Conservation (phyloP, 1,140 invertebrate genomes). For the Meloidogyne hapla region DNA sequence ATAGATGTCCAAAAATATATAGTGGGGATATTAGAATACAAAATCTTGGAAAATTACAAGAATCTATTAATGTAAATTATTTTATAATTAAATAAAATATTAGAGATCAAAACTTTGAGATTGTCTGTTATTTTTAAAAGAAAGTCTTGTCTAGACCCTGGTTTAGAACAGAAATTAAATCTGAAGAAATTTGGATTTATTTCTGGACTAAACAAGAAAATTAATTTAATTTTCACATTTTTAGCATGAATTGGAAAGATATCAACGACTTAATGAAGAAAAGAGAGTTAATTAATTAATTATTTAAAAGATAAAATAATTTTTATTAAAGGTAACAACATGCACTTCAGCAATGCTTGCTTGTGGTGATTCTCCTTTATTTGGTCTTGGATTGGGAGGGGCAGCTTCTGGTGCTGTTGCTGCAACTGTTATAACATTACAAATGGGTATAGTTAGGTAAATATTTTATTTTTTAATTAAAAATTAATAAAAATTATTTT, state of each 20-base stretch:
- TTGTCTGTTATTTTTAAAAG: too few relatives aligned
- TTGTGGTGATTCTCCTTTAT: constrained; percentile 60
- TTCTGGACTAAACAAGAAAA: too few relatives aligned
- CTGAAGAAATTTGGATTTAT: too few relatives aligned
- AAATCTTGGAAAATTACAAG: constrained; percentile 57
- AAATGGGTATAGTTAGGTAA: constrained; percentile 51
- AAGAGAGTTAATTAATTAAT: too few relatives aligned
- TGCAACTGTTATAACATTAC: constrained; percentile 45
- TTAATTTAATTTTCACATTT: constrained; percentile 33
- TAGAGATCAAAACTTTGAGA: too few relatives aligned
- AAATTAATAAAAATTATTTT: not conserved
- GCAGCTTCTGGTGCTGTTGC: constrained; percentile 55
- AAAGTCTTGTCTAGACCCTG: too few relatives aligned
- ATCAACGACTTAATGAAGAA: constrained; percentile 60
- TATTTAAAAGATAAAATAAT: too few relatives aligned
- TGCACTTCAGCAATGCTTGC: constrained; percentile 61
- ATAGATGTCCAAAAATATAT: constrained; percentile 60
- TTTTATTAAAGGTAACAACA: constrained; percentile 43
- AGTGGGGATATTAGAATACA: constrained; percentile 47
- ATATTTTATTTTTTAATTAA: not conserved
- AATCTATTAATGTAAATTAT: constrained; percentile 59
- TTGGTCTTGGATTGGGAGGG: constrained; percentile 60
- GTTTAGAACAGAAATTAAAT: too few relatives aligned
- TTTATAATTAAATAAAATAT: too few relatives aligned
- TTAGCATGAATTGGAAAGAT: constrained; percentile 61